Base-by-base conservation (phyloP, 1,140 invertebrate genomes). In the Ladona fulva region DNA sequence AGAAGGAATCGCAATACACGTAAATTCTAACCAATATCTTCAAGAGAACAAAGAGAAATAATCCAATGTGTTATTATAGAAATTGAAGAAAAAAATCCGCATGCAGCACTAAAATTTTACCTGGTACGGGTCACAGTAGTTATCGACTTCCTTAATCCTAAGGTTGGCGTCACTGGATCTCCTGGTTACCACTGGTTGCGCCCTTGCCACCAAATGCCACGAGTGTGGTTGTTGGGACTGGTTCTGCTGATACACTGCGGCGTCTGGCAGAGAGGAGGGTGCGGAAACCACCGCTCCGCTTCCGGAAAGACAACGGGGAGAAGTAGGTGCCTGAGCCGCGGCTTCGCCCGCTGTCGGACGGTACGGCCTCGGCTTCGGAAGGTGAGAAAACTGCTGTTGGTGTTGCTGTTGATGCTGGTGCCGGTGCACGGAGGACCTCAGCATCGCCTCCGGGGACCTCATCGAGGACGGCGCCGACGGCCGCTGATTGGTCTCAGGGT, bases 401-500 rank as follows among this genome's bases (percentile, higher is more conserved):
- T 84, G 85, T 81, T 85, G 85, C 80, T 84, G 85, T 66, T 84
- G 85, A 82, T 82, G 84, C 25, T 86, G 86, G 79, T 83, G 86
- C 74, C 80, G 79, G 75, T 82, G 86, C 78, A 83, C 86, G 37
- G 76, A 74, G 76, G 82, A 85, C 29, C 83, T 84, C 0, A 82
- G 79, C 0, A 83, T 76, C 11, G 83, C 82, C n/a, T 86, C 86
- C 0, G 86, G 86, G 0, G 85, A 86, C 44, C 84, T 83, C 24
- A 85, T 73, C 25, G 83, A 81, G 29, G 77, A 19, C 19, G 79
- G 42, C 16, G 80, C 78, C 5, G 79, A 75, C 8, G 87, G 87
- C 78, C 91, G 87, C 83, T 91, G 92, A 86, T 95, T 95, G 78
- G 92, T 92, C 84, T 94, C 91, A 29, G 94, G 93, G 83, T 94